Percentiles rank a stretch among this genome's conserved stretches.
These are phyloP conservation scores for Pangasius krempfi DNA, from an alignment of 2,797 vertebrate genomes.

Conservation along the genomic window DNA sequence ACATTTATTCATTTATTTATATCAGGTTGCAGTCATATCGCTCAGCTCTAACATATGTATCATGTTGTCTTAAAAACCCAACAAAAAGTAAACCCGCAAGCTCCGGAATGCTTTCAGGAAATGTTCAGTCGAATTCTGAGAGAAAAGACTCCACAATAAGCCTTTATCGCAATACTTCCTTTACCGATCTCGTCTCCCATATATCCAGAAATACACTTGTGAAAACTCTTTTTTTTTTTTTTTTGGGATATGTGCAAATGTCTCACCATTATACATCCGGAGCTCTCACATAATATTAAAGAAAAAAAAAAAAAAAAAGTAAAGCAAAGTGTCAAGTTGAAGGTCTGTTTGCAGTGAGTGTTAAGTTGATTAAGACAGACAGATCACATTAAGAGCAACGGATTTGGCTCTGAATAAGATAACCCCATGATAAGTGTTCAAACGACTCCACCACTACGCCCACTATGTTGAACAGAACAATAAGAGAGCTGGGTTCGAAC, in stretches of 20 bases:
- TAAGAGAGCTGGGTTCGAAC: neutral
- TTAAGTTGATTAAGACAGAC: neutral
- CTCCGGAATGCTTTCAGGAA: neutral
- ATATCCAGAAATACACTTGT: neutral
- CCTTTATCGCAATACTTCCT: constrained; percentile 7
- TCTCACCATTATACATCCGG: constrained; percentile 1
- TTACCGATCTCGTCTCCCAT: neutral
- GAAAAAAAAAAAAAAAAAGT: neutral
- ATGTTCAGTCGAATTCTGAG: neutral
- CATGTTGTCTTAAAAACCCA: neutral
- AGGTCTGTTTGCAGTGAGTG: neutral
- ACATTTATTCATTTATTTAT: neutral
- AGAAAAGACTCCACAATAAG: constrained; percentile 10
- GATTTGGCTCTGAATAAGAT: neutral
- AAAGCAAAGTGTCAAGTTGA: neutral
- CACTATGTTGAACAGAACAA: constrained; percentile 8
- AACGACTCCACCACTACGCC: neutral
- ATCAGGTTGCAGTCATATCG: no score
- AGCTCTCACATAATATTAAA: neutral
- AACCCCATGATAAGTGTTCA: neutral
- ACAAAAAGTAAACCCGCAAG: neutral
- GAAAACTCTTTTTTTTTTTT: neutral
- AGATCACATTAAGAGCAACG: neutral
- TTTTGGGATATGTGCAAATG: neutral
- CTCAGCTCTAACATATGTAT: neutral